Percentiles rank a stretch among this genome's conserved stretches.
phyloP scores from a whole-genome alignment of 2,113 vertebrate species.

The Mormyrus iriodes region DNA sequence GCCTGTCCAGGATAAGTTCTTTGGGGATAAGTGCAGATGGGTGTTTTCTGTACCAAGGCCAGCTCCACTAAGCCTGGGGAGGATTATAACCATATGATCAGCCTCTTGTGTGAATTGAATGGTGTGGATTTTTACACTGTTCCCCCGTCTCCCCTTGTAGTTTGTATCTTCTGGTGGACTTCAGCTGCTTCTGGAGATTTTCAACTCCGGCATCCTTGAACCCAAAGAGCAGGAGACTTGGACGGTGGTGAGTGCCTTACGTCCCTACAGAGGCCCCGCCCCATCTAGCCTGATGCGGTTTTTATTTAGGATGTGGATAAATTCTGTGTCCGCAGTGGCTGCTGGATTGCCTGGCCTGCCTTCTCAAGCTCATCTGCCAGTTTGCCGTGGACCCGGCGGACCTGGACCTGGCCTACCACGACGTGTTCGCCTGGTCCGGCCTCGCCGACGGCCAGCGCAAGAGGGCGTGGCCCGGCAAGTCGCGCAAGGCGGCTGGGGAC shows the following conservation, averaged over 20 bases:
- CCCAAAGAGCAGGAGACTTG: conserved; percentile 94
- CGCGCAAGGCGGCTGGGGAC: conserved; percentile 83
- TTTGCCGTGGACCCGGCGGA: conserved; percentile 96
- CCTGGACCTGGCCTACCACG: conserved; percentile 92
- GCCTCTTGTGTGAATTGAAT: not conserved
- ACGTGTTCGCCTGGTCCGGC: conserved; percentile 96
- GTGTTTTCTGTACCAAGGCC: not conserved
- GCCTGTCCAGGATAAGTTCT: not conserved
- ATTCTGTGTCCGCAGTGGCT: conserved; percentile 71
- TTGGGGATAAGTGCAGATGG: not conserved
- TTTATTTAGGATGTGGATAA: not conserved
- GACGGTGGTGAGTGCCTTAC: conserved; percentile 81
- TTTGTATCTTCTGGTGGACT: conserved; percentile 96
- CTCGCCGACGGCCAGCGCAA: conserved; percentile 86
- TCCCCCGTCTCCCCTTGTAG: conserved; percentile 48
- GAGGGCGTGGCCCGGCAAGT: conserved; percentile 88
- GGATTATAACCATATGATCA: not conserved
- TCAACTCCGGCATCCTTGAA: conserved; percentile 92
- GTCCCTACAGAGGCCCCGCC: too few relatives aligned
- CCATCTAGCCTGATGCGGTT: too few relatives aligned
- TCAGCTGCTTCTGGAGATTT: conserved; percentile 92
- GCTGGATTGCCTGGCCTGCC: conserved; percentile 93
- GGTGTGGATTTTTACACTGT: not conserved
- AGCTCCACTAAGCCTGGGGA: not conserved
- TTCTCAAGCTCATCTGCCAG: conserved; percentile 97